Conservation (phyloP, 2,113 vertebrate species). For the Merops nubicus region DNA sequence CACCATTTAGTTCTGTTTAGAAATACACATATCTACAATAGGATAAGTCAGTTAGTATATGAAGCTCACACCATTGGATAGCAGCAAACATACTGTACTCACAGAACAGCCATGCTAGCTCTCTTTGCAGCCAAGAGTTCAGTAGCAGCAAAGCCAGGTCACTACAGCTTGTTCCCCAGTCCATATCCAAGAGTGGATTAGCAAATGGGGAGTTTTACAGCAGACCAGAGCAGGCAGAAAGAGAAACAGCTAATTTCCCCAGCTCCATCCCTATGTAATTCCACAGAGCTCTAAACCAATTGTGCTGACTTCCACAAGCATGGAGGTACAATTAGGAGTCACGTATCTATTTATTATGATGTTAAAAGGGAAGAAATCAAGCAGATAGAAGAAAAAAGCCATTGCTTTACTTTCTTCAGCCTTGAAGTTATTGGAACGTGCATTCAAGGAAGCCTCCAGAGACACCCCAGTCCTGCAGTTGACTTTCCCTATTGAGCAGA, state of each 20-base stretch:
- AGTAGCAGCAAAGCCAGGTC: neutral
- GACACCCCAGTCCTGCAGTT: neutral
- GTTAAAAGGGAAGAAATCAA: neutral
- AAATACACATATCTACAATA: neutral
- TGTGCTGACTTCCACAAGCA: neutral
- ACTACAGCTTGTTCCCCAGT: neutral
- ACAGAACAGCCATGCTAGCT: neutral
- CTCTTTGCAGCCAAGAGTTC: neutral
- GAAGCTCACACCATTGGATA: neutral
- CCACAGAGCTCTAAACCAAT: neutral
- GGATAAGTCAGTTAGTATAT: neutral
- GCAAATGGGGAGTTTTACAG: neutral
- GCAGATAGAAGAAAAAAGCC: neutral
- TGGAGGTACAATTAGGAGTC: neutral
- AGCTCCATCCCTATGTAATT: neutral
- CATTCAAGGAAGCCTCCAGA: neutral
- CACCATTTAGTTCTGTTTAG: neutral
- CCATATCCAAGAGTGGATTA: neutral
- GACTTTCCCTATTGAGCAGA: neutral
- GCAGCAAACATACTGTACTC: neutral
- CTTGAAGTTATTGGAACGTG: neutral
- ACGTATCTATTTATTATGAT: neutral
- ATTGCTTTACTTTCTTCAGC: neutral
- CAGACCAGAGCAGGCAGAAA: neutral
- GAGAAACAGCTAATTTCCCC: neutral